A percentile compares a stretch with the other conserved stretches of the same genome.
Evolutionary conservation across 2,888 invertebrate genomes (phyloP).

Genomic region (Trissolcus japonicus): DNA sequence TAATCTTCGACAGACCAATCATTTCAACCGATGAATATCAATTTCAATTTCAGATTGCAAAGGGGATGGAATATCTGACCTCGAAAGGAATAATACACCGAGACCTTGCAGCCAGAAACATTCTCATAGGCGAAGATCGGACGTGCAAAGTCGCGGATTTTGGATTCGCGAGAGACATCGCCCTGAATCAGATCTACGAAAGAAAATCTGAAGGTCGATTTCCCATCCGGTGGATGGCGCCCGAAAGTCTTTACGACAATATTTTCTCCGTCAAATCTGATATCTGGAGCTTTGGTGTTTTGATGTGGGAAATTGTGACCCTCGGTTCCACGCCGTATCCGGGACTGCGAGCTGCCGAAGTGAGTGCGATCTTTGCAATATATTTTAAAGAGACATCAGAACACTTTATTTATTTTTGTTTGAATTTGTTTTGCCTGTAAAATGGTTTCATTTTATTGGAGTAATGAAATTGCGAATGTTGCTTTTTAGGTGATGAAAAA

Average conservation of each 20-base stretch:
- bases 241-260: slow-evolving; percentile 95
- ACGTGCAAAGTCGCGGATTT: slow-evolving; percentile 96
- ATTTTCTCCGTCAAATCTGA: slow-evolving; percentile 95
- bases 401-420: no score
- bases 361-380: slow-evolving; percentile 68
- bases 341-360: slow-evolving; percentile 92
- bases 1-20: background rate
- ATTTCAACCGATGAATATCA: background rate
- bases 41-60: slow-evolving; percentile 79
- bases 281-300: slow-evolving; percentile 96
- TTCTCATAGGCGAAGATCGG: slow-evolving; percentile 90
- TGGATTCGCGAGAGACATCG: slow-evolving; percentile 93
- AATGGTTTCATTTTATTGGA: no score
- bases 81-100: slow-evolving; percentile 85
- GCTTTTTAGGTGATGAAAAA: slow-evolving; percentile 81
- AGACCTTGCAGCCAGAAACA: slow-evolving; percentile 92
- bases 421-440: no score
- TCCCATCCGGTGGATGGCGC: slow-evolving; percentile 94
- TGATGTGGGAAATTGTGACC: slow-evolving; percentile 97
- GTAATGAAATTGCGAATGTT: background rate
- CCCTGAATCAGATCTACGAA: slow-evolving; percentile 91
- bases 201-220: slow-evolving; percentile 86
- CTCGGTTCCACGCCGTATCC: slow-evolving; percentile 97
- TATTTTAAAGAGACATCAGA: no score
- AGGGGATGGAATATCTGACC: slow-evolving; percentile 74